A percentile compares a stretch with the other conserved stretches of the same genome.
phyloP scores from a whole-genome alignment of 2,888 invertebrate genomes.

The Marasmarcha lunaedactyla region DNA sequence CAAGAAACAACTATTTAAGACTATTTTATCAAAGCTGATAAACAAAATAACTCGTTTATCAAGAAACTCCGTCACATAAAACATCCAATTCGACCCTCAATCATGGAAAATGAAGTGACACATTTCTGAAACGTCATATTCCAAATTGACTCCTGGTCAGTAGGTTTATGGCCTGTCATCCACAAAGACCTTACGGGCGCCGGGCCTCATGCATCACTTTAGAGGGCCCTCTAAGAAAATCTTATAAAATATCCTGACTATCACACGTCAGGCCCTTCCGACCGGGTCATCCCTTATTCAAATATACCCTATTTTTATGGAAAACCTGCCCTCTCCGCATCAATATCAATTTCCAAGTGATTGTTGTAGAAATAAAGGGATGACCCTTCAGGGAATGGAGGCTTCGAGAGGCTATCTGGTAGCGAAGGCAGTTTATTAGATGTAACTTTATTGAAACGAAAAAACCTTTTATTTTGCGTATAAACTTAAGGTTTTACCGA shows the following conservation, averaged over 20 bases:
- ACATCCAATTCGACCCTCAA: neutral
- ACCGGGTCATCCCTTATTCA: conserved; percentile 66
- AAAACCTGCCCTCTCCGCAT: conserved; percentile 68
- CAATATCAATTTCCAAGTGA: conserved; percentile 70
- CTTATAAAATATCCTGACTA: conserved; percentile 52
- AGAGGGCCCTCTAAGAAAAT: conserved; percentile 29
- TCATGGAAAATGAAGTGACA: neutral
- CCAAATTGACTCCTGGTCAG: neutral
- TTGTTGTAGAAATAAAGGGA: conserved; percentile 70
- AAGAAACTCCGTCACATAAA: no score
- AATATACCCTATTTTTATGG: conserved; percentile 72
- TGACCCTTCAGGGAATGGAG: conserved; percentile 61
- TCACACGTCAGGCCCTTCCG: conserved; percentile 36
- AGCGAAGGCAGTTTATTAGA: conserved; percentile 61
- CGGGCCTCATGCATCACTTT: neutral
- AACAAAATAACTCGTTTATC: no score
- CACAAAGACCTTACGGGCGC: no score
- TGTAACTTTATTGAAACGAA: conserved; percentile 16
- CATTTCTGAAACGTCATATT: neutral
- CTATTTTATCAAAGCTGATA: no score
- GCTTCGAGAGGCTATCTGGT: conserved; percentile 47
- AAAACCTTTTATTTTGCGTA: conserved; percentile 10
- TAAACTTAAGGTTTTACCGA: no score
- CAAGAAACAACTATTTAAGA: no score
- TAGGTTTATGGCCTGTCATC: no score